These are phyloP conservation scores for Drosophila gaucha DNA, from an alignment of 2,888 invertebrate genomes.

Conservation along the genomic window DNA sequence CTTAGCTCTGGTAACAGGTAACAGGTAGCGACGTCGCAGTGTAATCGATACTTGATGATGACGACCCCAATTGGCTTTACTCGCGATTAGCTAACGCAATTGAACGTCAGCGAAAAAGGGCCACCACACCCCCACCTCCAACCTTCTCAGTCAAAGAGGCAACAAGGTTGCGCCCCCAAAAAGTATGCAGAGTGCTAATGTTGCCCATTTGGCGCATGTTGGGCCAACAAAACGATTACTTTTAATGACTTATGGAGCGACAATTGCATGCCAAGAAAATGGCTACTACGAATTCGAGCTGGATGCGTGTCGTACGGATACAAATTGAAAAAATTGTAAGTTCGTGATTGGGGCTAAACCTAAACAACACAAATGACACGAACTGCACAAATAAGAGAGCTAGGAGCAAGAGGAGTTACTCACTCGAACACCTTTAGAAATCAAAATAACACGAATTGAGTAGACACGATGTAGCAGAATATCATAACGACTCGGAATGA, in stretches of 20 bases:
- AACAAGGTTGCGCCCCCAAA: constrained; percentile 64
- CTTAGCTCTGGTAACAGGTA: constrained; percentile 61
- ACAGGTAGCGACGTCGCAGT: constrained; percentile 61
- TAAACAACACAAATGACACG: no score
- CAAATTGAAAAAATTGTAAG: not conserved
- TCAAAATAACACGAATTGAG: not conserved
- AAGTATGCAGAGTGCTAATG: constrained; percentile 68
- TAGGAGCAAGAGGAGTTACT: not conserved
- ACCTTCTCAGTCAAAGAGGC: constrained; percentile 14
- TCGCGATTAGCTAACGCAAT: constrained; percentile 47
- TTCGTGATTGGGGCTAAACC: not conserved
- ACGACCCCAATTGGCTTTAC: constrained; percentile 55
- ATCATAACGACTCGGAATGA: no score
- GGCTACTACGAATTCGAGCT: not conserved
- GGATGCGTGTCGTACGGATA: constrained; percentile 1
- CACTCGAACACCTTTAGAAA: not conserved
- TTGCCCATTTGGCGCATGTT: constrained; percentile 72
- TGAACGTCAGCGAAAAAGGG: constrained; percentile 6
- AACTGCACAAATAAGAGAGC: not conserved
- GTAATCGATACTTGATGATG: constrained; percentile 65
- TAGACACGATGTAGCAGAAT: no score
- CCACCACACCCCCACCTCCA: no score
- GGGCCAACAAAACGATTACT: constrained; percentile 76
- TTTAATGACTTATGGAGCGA: constrained; percentile 75
- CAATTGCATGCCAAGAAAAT: constrained; percentile 64